Evolutionary conservation across 2,113 vertebrate genomes (phyloP).

Genomic region (Elephas maximus): DNA sequence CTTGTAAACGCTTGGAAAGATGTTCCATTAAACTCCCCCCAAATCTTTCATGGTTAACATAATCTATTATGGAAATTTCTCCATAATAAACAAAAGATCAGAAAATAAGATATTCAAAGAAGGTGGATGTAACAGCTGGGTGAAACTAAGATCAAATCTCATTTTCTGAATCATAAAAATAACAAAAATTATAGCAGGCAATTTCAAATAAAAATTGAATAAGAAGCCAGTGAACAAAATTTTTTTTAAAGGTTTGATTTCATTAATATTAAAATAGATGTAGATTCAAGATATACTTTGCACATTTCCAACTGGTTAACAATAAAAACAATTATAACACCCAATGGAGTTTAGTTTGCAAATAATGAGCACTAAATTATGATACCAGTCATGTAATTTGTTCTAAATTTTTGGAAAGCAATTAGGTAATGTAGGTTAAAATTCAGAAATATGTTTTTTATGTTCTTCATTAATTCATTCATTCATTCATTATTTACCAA

Average conservation of each 20-base stretch:
- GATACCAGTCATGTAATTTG: not conserved
- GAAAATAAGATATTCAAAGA: not conserved
- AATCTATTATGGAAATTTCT: not conserved
- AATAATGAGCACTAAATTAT: not conserved
- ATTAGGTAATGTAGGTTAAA: not conserved
- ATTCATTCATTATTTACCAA: not conserved
- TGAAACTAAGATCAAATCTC: not conserved
- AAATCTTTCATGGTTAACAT: not conserved
- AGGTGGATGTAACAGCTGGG: not conserved
- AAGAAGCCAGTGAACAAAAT: not conserved
- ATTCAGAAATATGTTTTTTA: not conserved
- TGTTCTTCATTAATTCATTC: not conserved
- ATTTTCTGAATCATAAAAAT: conserved; percentile 8
- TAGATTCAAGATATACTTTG: not conserved
- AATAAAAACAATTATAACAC: not conserved
- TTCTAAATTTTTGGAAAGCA: not conserved
- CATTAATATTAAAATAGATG: not conserved
- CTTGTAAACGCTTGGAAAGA: not conserved
- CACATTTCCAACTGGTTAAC: not conserved
- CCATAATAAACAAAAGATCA: not conserved
- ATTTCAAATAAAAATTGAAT: not conserved
- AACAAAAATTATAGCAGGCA: not conserved
- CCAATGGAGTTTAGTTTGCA: not conserved
- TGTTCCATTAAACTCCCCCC: not conserved
- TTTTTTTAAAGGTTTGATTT: not conserved